Base-by-base conservation (phyloP, 2,888 invertebrate genomes). In the Mystacides longicornis region DNA sequence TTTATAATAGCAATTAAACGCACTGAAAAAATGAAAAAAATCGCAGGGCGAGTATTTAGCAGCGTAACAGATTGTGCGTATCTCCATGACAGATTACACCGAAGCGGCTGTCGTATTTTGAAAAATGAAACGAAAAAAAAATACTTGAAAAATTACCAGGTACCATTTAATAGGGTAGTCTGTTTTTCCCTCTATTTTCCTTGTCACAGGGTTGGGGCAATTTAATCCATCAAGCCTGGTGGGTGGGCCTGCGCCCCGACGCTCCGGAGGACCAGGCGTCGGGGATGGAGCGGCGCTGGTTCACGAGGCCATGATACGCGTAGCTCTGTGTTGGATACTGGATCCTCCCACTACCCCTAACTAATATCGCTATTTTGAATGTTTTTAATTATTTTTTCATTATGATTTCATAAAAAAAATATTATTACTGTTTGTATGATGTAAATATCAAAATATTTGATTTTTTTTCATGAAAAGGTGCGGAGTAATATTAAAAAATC, bases 131-230 rank as follows among this genome's bases (percentile, higher is more conserved):
- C 76, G 75, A 72, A 77, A 37, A 37, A 37, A 27, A 54, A 76
- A 71, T 69, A 66, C 69, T 69, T 77, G 76, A 77, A 77, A 75
- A 75, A 77, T 77, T 74, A 75, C 75, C 76, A 76, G 73, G 72
- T 77, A 77, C 67, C 76, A 73, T 74, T 73, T 75, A 74, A 75
- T 73, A 73, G 71, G 67, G 67, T 67, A 70, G 68, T 71, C 72
- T 74, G 74, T 77, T 77, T 77, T 73, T 77, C 74, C 72, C 73
- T 69, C 68, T 52, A 49, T 58, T 57, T 59, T 61, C 73, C 73
- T 76, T 77, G 77, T 77, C 77, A 77, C 74, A 76, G 74, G 74
- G 75, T 69, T 66, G 69, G 70, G 75, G 77, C 77, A 77, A 77
- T 77, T 77, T 77, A 76, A 77, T 77, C 77, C 75, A 78, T 78